Conservation (phyloP, 2,797 vertebrate genomes). For the Menidia menidia region DNA sequence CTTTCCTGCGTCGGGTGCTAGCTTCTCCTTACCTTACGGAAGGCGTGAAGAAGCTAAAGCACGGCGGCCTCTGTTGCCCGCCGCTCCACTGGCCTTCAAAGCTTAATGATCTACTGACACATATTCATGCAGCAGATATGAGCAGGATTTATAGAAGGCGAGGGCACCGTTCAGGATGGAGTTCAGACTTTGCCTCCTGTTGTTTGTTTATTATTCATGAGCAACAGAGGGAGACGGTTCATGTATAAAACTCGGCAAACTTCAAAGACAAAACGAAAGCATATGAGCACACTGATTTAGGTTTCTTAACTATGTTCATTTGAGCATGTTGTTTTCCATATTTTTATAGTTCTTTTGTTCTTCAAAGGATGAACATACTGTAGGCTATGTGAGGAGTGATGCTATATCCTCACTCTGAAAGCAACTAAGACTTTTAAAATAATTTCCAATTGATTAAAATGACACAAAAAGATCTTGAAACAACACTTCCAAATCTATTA, state of each 20-base stretch:
- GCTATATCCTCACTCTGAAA: background rate
- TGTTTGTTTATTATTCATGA: slow-evolving; percentile 72
- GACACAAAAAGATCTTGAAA: no score
- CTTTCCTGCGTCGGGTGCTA: slow-evolving; percentile 17
- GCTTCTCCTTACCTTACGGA: background rate
- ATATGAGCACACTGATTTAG: background rate
- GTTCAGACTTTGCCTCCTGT: slow-evolving; percentile 75
- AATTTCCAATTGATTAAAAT: no score
- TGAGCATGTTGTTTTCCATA: background rate
- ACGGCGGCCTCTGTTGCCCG: slow-evolving; percentile 3
- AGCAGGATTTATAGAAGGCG: slow-evolving; percentile 29
- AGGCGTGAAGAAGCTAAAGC: slow-evolving; percentile 22
- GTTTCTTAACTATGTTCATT: background rate
- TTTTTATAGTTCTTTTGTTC: background rate
- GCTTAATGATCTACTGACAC: slow-evolving; percentile 78
- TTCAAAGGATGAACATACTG: background rate
- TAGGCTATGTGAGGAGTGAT: background rate
- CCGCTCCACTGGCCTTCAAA: slow-evolving; percentile 28
- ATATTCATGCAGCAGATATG: slow-evolving; percentile 56
- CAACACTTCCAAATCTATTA: no score
- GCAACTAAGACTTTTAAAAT: background rate
- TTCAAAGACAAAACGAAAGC: slow-evolving; percentile 36
- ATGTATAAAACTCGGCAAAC: slow-evolving; percentile 25
- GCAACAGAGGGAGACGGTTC: slow-evolving; percentile 14
- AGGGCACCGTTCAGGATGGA: slow-evolving; percentile 27